Evolutionary conservation across 1,140 invertebrate species (phyloP), one percentile per base, ranked within the genome.

Genomic region (Wiebesia pumilae): DNA sequence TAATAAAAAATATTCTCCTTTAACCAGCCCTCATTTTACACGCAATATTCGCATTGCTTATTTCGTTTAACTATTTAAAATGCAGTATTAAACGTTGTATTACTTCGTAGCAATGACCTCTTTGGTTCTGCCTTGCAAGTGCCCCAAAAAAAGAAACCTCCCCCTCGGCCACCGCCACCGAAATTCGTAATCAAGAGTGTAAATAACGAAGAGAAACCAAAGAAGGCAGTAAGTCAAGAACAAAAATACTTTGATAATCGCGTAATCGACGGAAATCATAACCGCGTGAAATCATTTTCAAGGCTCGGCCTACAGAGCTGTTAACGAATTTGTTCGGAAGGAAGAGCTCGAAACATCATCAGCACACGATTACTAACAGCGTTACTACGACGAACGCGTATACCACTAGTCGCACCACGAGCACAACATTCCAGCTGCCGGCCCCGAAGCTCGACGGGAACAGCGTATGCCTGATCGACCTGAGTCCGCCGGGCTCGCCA

Each of bases 401-500:
- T 12, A 79, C 73, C 0, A 71, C 62, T 77, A 83, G 73, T 58
- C 58, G 65, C n/a, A 73, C 54, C 1, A 58, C 84, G 54, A 51
- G 87, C 65, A 21, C 82, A 78, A 62, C 73, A 47, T 83, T 77
- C 47, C 86, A 67, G 65, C 82, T 24, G 71, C 86, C 43, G 75
- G 84, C 6, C 33, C 80, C 9, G 0, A 84, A 1, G 86, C 89
- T 47, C 88, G 88, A 58, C 85, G 62, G 35, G 19, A 86, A 75
- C 35, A 86, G 40, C 38, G 51, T 89, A 0, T 89, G 89, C 35
- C 54, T 94, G 62, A 94, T 94, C 85, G 93, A 94, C 87, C 86
- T 94, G 14, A 94, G 93, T 89, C 96, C 96, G 2, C 96, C 96
- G 0, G 96, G 95, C 84, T 96, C 96, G 24, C 96, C 96, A 47